Evolutionary conservation across 2,888 invertebrate species (phyloP), one percentile per base, ranked within the genome.

Genomic region (Dusona sp.): DNA sequence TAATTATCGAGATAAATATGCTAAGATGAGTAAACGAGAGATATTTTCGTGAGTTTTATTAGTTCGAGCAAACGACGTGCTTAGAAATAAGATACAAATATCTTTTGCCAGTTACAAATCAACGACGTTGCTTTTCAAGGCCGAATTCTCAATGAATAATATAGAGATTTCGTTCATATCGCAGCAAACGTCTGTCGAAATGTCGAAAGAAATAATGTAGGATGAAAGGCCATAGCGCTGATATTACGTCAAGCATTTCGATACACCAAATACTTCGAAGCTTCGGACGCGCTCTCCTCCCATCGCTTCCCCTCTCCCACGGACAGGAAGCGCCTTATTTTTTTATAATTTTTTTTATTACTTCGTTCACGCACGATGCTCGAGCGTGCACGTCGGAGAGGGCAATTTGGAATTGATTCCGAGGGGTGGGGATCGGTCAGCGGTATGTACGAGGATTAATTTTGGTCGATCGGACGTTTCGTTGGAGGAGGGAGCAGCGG

Each of bases 361-460:
- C 51, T 11, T 51, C 25, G 16, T 45, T 51, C 33, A 68, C 67
- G 67, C 42, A 48, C 70, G 42, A 29, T 45, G 48, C 67, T 42
- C 25, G 22, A 13, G 42, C 22, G 25, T 16, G 16, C 7, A 16
- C 4, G 68, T 1, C 7, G 42, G 25, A 19, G 7, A 48, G 54
- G 54, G 54, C n/a, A n/a, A n/a, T 19, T n/a, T 22, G 22, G 36
- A n/a, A 36, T 36, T 67, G 67, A 42, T 38, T 38, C 38, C 22
- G 22, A 2, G 16, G 16, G 57, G 9, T 2, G 65, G 13, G 33
- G 36, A 2, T 2, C 2, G 9, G 48, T 13, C 29, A 13, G 48
- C 16, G 51, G 7, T n/a, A 33, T n/a, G 33, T 9, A 29, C 78
- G 64, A 29, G 64, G 29, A 42, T 68, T 38, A 57, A 68, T 68